Evolutionary conservation across 1,140 invertebrate species (phyloP).

Genomic region (Tetragnatha versicolor): DNA sequence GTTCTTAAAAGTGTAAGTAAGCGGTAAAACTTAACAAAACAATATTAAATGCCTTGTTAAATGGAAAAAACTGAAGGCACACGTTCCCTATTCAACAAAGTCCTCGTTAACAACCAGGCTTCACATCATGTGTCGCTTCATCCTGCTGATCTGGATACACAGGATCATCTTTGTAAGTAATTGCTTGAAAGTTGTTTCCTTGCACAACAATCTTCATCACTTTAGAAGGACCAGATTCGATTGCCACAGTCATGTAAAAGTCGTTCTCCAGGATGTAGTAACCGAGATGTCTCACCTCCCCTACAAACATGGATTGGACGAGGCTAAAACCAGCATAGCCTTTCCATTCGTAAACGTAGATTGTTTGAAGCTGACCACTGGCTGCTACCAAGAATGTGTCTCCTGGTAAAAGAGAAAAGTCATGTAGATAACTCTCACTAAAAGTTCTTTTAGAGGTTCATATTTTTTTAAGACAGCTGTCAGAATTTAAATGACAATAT

Average conservation of each 20-base stretch:
- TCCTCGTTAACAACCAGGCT: not conserved
- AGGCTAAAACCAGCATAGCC: slow-evolving; percentile 38
- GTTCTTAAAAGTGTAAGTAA: not conserved
- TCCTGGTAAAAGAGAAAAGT: not conserved
- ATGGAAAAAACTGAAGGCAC: not conserved
- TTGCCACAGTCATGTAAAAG: slow-evolving; percentile 1
- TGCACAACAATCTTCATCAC: slow-evolving; percentile 8
- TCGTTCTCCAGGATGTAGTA: not conserved
- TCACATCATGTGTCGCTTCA: not conserved
- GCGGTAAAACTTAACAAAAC: slow-evolving; percentile 42
- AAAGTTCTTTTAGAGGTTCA: not conserved
- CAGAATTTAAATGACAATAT: too few species aligned
- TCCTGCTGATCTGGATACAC: not conserved
- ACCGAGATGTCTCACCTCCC: slow-evolving; percentile 18
- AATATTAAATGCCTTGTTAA: slow-evolving; percentile 19
- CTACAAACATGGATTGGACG: slow-evolving; percentile 10
- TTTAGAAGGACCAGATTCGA: not conserved
- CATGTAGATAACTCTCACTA: not conserved
- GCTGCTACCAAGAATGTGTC: slow-evolving; percentile 41
- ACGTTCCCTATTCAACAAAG: not conserved
- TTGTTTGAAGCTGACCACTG: slow-evolving; percentile 5
- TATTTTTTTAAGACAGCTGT: too few species aligned
- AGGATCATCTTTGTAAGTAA: not conserved
- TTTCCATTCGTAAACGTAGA: slow-evolving; percentile 35
- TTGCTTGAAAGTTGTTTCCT: not conserved